Evolutionary conservation across 2,797 vertebrate genomes (phyloP).

Genomic region (Pangasius macronema): DNA sequence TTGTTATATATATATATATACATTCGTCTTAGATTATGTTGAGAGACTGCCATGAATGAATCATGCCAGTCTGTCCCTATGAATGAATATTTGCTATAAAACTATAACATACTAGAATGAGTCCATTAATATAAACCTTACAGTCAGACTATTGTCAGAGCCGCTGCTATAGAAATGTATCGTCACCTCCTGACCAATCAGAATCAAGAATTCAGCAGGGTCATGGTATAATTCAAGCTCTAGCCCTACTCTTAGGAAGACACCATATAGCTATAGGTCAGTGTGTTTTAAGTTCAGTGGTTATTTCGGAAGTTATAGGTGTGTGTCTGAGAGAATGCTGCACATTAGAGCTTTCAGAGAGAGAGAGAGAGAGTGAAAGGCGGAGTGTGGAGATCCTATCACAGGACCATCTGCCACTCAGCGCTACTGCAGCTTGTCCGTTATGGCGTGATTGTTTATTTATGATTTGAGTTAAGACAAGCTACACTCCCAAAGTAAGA

Average conservation of each 20-base stretch:
- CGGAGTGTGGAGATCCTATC: background rate
- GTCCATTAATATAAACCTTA: background rate
- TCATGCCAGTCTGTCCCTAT: no score
- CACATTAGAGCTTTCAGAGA: background rate
- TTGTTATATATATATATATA: no score
- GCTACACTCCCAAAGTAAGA: background rate
- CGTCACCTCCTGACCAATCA: background rate
- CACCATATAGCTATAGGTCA: background rate
- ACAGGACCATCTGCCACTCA: background rate
- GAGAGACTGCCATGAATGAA: no score
- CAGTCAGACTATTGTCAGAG: background rate
- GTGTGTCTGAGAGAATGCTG: background rate
- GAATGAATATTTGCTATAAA: no score
- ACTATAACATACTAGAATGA: no score
- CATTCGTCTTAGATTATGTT: no score
- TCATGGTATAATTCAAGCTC: background rate
- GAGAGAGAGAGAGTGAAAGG: background rate
- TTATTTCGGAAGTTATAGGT: background rate
- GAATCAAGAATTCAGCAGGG: background rate
- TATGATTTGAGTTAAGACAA: background rate
- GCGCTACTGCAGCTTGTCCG: background rate
- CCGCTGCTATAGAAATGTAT: background rate
- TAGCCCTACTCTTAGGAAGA: background rate
- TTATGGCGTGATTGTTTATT: background rate
- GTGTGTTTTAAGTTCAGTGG: background rate